A percentile compares a stretch with the other conserved stretches of the same genome.
phyloP scores from a whole-genome alignment of 1,140 invertebrate species.

The Calycopis cecrops region DNA sequence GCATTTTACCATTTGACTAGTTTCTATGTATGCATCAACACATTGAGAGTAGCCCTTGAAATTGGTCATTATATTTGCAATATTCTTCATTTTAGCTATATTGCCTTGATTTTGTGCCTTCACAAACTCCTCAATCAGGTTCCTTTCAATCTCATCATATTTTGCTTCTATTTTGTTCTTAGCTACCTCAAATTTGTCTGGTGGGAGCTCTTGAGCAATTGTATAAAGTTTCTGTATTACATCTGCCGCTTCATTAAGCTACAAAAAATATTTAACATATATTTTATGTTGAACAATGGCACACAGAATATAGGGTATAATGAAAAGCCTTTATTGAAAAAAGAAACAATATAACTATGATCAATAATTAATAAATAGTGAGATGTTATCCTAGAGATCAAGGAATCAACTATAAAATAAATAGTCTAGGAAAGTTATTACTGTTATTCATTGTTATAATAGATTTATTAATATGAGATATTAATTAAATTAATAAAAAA shows the following conservation, averaged over 20 bases:
- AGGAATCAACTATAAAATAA: too few species aligned
- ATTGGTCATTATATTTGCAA: slow-evolving; percentile 93
- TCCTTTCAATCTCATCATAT: slow-evolving; percentile 95
- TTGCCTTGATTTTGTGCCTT: slow-evolving; percentile 90
- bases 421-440: too few species aligned
- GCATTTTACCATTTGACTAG: slow-evolving; percentile 90
- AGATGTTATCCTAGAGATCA: too few species aligned
- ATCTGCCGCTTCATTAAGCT: slow-evolving; percentile 97
- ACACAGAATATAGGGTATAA: too few species aligned
- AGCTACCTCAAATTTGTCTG: slow-evolving; percentile 90
- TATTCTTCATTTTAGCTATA: slow-evolving; percentile 92
- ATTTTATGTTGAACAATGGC: too few species aligned
- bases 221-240: slow-evolving; percentile 97
- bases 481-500: too few species aligned
- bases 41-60: slow-evolving; percentile 98
- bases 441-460: too few species aligned
- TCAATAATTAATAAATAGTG: too few species aligned
- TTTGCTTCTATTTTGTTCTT: slow-evolving; percentile 94
- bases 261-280: slow-evolving; percentile 31
- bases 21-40: slow-evolving; percentile 97
- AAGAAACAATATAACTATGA: too few species aligned
- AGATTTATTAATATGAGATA: too few species aligned
- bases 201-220: slow-evolving; percentile 95
- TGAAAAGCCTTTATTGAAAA: too few species aligned
- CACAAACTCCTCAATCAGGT: slow-evolving; percentile 96